These are phyloP conservation scores for Notospermus geniculatus DNA, from an alignment of 1,140 invertebrate species.

Conservation along the genomic window DNA sequence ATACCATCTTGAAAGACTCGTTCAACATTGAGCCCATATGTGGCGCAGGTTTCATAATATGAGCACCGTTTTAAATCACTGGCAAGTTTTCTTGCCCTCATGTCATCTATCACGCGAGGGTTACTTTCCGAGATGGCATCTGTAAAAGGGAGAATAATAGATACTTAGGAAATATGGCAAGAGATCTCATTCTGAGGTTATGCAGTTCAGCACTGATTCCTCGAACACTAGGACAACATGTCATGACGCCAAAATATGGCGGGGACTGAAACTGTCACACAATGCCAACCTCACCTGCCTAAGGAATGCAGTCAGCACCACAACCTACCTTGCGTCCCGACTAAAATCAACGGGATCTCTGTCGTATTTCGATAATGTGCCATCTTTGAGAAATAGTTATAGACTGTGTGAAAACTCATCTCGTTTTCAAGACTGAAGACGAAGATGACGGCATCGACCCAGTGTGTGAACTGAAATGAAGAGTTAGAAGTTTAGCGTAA, in stretches of 20 bases:
- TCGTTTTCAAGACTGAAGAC: constrained; percentile 97
- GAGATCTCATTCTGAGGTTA: not conserved
- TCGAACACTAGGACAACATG: too few species aligned
- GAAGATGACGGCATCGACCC: constrained; percentile 97
- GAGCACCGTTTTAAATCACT: constrained; percentile 88
- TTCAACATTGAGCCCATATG: constrained; percentile 95
- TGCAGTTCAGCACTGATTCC: too few species aligned
- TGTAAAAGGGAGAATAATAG: constrained; percentile 53
- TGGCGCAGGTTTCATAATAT: constrained; percentile 97
- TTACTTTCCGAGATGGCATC: constrained; percentile 95
- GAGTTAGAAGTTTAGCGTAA: too few species aligned
- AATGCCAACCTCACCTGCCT: too few species aligned
- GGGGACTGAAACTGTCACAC: too few species aligned
- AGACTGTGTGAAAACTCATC: constrained; percentile 90
- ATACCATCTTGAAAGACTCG: constrained; percentile 96
- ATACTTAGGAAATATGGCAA: not conserved
- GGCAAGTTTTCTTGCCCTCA: constrained; percentile 85
- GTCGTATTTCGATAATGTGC: constrained; percentile 87
- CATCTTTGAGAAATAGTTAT: constrained; percentile 95
- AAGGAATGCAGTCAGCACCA: too few species aligned
- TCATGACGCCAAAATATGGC: too few species aligned
- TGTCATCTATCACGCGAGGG: constrained; percentile 91
- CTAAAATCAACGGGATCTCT: constrained; percentile 93
- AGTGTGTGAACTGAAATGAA: constrained; percentile 83
- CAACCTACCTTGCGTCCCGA: constrained; percentile 94